Conservation (phyloP, 2,888 invertebrate genomes). For the Mylabris sibirica region DNA sequence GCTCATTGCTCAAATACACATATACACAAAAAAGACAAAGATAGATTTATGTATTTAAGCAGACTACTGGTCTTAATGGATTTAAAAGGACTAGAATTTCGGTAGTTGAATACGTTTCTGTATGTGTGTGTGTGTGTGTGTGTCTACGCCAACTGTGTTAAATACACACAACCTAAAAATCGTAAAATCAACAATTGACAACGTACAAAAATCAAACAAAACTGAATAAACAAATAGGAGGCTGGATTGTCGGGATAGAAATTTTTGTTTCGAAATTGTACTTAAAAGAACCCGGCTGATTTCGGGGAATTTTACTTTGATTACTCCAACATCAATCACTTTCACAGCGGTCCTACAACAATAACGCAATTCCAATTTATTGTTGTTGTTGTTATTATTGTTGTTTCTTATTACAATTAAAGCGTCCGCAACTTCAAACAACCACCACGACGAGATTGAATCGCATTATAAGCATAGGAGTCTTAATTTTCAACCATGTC, state of each 20-base stretch:
- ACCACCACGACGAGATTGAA: not conserved
- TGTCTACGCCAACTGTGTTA: constrained; percentile 1
- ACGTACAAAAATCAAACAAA: not conserved
- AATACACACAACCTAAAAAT: constrained; percentile 2
- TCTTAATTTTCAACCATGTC: constrained; percentile 7
- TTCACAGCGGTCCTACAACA: too few relatives aligned
- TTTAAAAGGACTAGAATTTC: not conserved
- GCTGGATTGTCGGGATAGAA: too few relatives aligned
- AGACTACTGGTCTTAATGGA: constrained; percentile 9
- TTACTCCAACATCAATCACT: not conserved
- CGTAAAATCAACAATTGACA: not conserved
- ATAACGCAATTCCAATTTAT: not conserved
- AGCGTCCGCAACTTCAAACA: not conserved
- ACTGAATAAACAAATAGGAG: not conserved
- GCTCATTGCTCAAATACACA: too few relatives aligned
- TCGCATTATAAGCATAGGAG: not conserved
- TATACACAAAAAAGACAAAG: not conserved
- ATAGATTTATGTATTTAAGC: not conserved
- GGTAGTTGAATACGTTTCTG: not conserved
- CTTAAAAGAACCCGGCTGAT: too few relatives aligned
- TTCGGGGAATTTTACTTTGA: not conserved
- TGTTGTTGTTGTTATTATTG: not conserved
- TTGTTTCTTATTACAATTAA: constrained; percentile 7
- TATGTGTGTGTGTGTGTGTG: too few relatives aligned
- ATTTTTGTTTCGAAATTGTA: too few relatives aligned